phyloP scores from a whole-genome alignment of 1,140 invertebrate genomes.

The Aphis craccivora region DNA sequence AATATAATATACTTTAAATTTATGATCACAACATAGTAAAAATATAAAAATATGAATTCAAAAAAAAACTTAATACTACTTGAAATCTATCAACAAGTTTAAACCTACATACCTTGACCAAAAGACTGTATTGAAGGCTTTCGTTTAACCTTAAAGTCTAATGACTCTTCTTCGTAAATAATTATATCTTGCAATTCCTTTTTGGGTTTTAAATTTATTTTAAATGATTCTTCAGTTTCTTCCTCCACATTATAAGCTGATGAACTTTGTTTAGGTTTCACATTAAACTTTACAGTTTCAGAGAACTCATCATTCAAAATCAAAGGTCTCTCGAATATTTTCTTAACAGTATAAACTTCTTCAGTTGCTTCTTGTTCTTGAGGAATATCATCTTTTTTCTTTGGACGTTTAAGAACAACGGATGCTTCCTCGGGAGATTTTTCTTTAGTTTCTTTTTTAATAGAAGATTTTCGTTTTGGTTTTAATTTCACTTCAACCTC shows the following conservation, averaged over 20 bases:
- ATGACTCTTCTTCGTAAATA: conserved; percentile 70
- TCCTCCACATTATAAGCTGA: conserved; percentile 61
- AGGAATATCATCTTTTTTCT: conserved; percentile 10
- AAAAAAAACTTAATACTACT: background rate
- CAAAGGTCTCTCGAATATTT: background rate
- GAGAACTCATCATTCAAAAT: background rate
- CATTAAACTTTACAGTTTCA: conserved; percentile 29
- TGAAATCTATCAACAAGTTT: background rate
- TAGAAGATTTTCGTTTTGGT: conserved; percentile 48
- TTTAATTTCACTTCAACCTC: conserved; percentile 61
- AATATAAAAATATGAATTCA: too few species aligned
- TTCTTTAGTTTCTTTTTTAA: conserved; percentile 28
- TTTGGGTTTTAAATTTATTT: conserved; percentile 60
- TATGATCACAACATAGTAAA: background rate
- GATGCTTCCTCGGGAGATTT: conserved; percentile 60
- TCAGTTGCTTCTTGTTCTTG: conserved; percentile 60
- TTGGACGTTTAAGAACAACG: conserved; percentile 21
- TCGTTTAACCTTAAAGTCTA: conserved; percentile 68
- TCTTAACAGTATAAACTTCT: conserved; percentile 61
- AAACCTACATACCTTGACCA: conserved; percentile 61
- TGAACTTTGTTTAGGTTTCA: conserved; percentile 46
- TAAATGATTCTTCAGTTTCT: conserved; percentile 62
- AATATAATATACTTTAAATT: background rate
- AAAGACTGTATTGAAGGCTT: conserved; percentile 66
- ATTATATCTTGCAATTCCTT: conserved; percentile 61